Evolutionary conservation across 1,140 invertebrate species (phyloP), one percentile per base, ranked within the genome.

Genomic region (Elymnias hypermnestra): DNA sequence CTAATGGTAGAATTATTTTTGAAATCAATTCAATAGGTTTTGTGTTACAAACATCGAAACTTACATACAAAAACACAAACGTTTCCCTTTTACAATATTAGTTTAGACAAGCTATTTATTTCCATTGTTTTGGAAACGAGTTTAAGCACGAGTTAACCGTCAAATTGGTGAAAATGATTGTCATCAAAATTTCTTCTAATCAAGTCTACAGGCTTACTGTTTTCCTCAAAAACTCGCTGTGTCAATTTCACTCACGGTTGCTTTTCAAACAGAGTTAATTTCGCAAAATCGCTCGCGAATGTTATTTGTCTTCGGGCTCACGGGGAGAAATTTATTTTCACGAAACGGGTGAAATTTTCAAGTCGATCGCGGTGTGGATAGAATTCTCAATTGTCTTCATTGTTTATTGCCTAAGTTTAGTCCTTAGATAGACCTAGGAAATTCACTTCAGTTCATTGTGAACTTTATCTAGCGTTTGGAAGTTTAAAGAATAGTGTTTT

Each of bases 291-390:
- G 40, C 40, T 51, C 38, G 43, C 51, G 42, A 50, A 57, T 44
- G 40, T 53, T 65, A 57, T 71, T 65, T 65, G 57, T 62, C 53
- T 65, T 68, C 45, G 47, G 44, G 28, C 44, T 36, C 17, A 14
- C 22, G 55, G 25, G 41, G 18, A 49, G 48, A 59, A 68, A 61
- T 58, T 63, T 67, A 68, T 72, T 70, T 69, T 61, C 59, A 46
- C 54, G 45, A 61, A 63, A 61, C 53, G 56, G 56, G 68, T 61
- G 71, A 70, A 70, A 72, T 72, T 71, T 74, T 70, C 72, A 46
- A 67, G 56, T 37, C 58, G 39, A 50, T 52, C 37, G 39, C 28
- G 10, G n/a, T 53, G 63, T 48, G 62, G 37, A 19, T 33, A 52
- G 72, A 72, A 75, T 72, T 39, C 60, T 41, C 47, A 75, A 72